A percentile compares a stretch with the other conserved stretches of the same genome.
Conservation (phyloP, 2,888 invertebrate species). For the Sericinus montela region DNA sequence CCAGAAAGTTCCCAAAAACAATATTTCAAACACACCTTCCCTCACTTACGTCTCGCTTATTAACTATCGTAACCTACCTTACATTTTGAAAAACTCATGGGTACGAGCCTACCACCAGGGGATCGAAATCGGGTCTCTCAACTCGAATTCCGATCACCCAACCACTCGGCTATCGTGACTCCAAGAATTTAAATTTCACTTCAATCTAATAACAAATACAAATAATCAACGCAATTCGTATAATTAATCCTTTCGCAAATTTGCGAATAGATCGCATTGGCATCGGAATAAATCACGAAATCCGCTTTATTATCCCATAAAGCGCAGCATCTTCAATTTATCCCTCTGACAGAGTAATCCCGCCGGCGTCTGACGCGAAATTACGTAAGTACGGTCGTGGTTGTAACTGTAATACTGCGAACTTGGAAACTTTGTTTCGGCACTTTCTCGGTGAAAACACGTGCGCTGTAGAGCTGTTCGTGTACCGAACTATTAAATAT, state of each 20-base stretch:
- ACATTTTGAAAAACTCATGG: too few relatives aligned
- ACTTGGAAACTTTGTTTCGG: conserved; percentile 6
- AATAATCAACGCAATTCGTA: neutral
- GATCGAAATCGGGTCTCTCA: too few relatives aligned
- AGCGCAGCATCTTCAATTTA: conserved; percentile 15
- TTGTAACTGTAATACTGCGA: conserved; percentile 3
- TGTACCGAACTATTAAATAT: conserved; percentile 1
- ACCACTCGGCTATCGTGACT: too few relatives aligned
- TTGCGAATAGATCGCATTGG: neutral
- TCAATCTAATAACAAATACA: too few relatives aligned
- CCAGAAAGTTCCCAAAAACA: too few relatives aligned
- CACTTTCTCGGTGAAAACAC: neutral
- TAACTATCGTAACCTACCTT: too few relatives aligned
- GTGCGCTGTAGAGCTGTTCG: conserved; percentile 1
- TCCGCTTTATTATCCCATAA: conserved; percentile 16
- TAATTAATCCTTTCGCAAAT: conserved; percentile 13
- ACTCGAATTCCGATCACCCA: too few relatives aligned
- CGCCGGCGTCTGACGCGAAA: neutral
- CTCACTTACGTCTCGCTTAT: too few relatives aligned
- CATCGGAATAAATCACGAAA: conserved; percentile 10
- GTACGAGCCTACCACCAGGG: too few relatives aligned
- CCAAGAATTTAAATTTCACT: too few relatives aligned
- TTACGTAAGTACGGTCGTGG: conserved; percentile 9
- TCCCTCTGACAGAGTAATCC: conserved; percentile 9
- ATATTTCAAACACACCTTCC: too few relatives aligned